phyloP scores from a whole-genome alignment of 2,797 vertebrate species.

The Bradypodion pumilum region DNA sequence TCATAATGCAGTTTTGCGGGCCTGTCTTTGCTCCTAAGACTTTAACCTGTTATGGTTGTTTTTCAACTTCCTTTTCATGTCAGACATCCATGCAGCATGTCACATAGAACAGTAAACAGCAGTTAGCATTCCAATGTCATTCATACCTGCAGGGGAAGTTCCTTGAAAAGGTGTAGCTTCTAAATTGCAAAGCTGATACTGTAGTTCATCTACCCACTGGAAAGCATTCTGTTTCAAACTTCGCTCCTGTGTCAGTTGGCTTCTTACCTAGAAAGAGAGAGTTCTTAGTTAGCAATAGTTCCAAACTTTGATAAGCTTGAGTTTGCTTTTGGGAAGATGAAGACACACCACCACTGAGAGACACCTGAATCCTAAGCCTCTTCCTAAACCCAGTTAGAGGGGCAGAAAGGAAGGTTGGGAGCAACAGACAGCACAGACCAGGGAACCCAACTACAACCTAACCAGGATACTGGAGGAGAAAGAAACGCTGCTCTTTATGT shows the following conservation, averaged over 20 bases:
- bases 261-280: constrained; percentile 67
- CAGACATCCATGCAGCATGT: neutral
- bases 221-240: constrained; percentile 79
- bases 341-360: too few relatives aligned
- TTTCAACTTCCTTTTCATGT: neutral
- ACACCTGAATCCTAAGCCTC: too few relatives aligned
- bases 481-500: too few relatives aligned
- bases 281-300: constrained; percentile 8
- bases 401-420: too few relatives aligned
- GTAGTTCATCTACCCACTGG: constrained; percentile 74
- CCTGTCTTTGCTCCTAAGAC: neutral
- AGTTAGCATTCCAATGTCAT: neutral
- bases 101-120: neutral
- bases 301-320: neutral
- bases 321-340: too few relatives aligned
- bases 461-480: too few relatives aligned
- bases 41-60: neutral
- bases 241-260: constrained; percentile 74
- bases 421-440: too few relatives aligned
- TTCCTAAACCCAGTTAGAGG: too few relatives aligned
- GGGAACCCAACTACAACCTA: too few relatives aligned
- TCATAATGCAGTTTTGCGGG: neutral
- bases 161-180: constrained; percentile 52
- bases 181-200: constrained; percentile 66
- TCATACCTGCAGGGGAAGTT: constrained; percentile 64